Conservation (phyloP, 2,888 invertebrate genomes). For the Drosophila cyrtoloma region DNA sequence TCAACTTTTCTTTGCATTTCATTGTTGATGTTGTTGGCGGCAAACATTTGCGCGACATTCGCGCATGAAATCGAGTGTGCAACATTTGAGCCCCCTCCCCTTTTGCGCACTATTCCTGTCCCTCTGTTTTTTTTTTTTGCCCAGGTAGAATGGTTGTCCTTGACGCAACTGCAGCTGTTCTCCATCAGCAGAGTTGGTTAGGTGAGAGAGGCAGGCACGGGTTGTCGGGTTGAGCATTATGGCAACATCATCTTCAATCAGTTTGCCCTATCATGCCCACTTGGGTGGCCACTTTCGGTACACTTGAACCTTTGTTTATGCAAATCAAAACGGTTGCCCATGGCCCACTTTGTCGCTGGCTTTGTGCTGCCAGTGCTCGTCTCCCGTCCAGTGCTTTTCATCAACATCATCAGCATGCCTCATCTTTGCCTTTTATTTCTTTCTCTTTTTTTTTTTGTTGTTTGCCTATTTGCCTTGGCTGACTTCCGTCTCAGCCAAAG, state of each 20-base stretch:
- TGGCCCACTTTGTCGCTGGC: constrained; percentile 63
- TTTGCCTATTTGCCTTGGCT: constrained; percentile 49
- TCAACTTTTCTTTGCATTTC: constrained; percentile 63
- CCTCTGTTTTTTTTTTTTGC: constrained; percentile 17
- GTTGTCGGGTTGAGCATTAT: constrained; percentile 10
- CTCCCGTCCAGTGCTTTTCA: constrained; percentile 48
- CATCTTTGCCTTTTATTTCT: not conserved
- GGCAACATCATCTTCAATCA: constrained; percentile 65
- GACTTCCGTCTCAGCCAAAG: constrained; percentile 48
- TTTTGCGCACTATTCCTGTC: not conserved
- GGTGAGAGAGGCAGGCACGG: not conserved
- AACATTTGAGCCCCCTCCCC: constrained; percentile 47
- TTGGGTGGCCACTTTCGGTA: constrained; percentile 69
- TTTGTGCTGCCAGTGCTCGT: constrained; percentile 42
- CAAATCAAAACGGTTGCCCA: constrained; percentile 78
- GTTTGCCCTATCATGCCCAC: constrained; percentile 65
- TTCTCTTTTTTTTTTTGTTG: not conserved
- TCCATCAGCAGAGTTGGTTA: constrained; percentile 14
- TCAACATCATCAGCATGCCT: constrained; percentile 37
- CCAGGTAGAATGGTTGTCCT: constrained; percentile 64
- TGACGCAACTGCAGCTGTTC: constrained; percentile 40
- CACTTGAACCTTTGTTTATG: constrained; percentile 80
- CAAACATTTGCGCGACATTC: constrained; percentile 73
- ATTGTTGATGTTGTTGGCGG: constrained; percentile 54
- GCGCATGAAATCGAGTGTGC: constrained; percentile 78